These are phyloP conservation scores for Luscinia megarhynchos DNA, from an alignment of 2,797 vertebrate species.

Conservation along the genomic window DNA sequence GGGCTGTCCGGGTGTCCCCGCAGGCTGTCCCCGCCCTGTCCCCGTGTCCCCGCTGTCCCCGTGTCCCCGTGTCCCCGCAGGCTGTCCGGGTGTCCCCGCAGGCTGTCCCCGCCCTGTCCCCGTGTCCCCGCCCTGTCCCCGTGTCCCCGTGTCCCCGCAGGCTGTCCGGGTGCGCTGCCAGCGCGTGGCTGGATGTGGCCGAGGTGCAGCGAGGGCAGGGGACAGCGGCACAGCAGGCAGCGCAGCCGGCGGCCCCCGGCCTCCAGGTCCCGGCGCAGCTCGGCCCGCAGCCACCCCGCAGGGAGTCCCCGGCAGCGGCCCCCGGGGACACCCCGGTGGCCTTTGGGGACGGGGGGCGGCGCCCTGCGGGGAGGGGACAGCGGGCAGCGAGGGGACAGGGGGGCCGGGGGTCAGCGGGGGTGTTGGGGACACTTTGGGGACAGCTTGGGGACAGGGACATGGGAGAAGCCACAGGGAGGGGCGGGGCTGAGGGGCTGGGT, in stretches of 20 bases:
- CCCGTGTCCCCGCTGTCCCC: too few species aligned
- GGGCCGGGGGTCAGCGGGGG: background rate
- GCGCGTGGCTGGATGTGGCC: background rate
- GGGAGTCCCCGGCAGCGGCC: background rate
- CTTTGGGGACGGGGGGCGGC: background rate
- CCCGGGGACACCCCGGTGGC: background rate
- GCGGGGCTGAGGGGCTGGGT: background rate
- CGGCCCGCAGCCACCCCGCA: background rate
- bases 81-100: too few species aligned
- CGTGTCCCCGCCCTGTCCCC: too few species aligned
- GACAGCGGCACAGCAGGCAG: background rate
- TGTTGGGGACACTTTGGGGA: too few species aligned
- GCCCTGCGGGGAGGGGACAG: background rate
- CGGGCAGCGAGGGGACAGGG: background rate
- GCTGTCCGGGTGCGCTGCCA: background rate
- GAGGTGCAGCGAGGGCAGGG: background rate
- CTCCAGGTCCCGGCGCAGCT: background rate
- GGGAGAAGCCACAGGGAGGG: background rate
- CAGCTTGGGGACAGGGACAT: too few species aligned
- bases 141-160: background rate
- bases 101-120: background rate
- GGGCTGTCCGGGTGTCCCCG: too few species aligned
- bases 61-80: too few species aligned
- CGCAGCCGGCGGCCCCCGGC: background rate
- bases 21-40: background rate